Evolutionary conservation across 2,113 vertebrate species (phyloP).

Genomic region (Illadopsis cleaveri): DNA sequence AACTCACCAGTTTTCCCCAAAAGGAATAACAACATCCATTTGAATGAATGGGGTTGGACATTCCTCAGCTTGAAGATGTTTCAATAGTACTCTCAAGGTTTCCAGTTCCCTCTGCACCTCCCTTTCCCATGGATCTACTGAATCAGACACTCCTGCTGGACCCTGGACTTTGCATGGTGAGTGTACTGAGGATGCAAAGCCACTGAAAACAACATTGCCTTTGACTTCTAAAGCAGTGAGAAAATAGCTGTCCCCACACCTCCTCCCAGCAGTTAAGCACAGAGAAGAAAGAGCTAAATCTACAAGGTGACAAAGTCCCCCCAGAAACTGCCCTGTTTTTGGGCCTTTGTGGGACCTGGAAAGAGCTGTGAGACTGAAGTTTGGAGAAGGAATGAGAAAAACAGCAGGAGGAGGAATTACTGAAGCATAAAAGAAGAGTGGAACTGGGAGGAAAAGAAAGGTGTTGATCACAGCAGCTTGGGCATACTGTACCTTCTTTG

Average conservation of each 20-base stretch:
- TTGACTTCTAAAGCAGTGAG: neutral
- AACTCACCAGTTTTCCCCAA: neutral
- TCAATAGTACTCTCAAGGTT: neutral
- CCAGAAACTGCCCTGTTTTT: neutral
- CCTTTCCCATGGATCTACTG: neutral
- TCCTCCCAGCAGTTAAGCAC: neutral
- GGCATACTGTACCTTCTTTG: constrained; percentile 70
- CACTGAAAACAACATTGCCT: neutral
- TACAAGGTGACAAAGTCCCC: neutral
- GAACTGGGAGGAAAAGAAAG: neutral
- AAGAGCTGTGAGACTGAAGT: neutral
- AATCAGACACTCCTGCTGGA: neutral
- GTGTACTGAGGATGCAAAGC: neutral
- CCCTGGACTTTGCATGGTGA: neutral
- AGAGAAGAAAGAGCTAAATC: neutral
- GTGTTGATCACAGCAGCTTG: neutral
- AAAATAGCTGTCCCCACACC: neutral
- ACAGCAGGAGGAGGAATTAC: neutral
- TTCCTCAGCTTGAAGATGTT: neutral
- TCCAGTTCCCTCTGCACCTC: neutral
- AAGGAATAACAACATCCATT: neutral
- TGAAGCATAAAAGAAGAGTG: neutral
- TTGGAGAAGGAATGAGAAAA: neutral
- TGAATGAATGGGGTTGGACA: neutral
- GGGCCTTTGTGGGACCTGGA: neutral